phyloP scores from a whole-genome alignment of 2,113 vertebrate genomes.

The Myotis yumanensis region DNA sequence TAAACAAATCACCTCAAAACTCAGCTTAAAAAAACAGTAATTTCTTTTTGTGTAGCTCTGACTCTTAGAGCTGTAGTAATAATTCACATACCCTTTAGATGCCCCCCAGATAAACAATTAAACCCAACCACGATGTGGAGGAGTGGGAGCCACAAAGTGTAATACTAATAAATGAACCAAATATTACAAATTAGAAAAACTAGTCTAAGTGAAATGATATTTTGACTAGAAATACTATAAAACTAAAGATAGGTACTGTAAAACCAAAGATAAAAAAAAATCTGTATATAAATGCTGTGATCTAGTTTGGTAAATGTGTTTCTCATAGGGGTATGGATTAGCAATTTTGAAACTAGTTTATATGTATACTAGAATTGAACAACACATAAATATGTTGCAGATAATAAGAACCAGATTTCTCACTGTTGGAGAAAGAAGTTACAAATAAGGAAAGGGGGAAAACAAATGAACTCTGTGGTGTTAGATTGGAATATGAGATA shows the following conservation, averaged over 20 bases:
- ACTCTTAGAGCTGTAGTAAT: constrained; percentile 28
- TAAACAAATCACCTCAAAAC: constrained; percentile 53
- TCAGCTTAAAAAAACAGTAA: constrained; percentile 40
- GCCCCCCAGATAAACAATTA: background rate
- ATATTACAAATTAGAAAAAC: constrained; percentile 27
- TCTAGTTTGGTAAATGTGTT: constrained; percentile 21
- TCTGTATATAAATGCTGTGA: background rate
- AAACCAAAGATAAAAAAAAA: background rate
- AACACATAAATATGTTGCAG: constrained; percentile 13
- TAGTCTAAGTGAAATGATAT: background rate
- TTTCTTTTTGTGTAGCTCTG: constrained; percentile 46
- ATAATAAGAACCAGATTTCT: constrained; percentile 40
- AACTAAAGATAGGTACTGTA: background rate
- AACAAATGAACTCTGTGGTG: background rate
- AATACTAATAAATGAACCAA: constrained; percentile 5
- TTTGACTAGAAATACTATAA: constrained; percentile 21
- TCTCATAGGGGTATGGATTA: background rate
- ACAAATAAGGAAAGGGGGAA: background rate
- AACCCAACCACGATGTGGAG: background rate
- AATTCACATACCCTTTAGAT: constrained; percentile 23
- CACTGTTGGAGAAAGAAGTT: constrained; percentile 7
- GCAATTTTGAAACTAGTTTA: constrained; percentile 48
- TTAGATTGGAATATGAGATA: constrained; percentile 40
- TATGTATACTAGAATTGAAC: constrained; percentile 30
- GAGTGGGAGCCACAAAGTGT: background rate